Conservation (phyloP, 2,113 vertebrate genomes). For the Oplegnathus fasciatus region DNA sequence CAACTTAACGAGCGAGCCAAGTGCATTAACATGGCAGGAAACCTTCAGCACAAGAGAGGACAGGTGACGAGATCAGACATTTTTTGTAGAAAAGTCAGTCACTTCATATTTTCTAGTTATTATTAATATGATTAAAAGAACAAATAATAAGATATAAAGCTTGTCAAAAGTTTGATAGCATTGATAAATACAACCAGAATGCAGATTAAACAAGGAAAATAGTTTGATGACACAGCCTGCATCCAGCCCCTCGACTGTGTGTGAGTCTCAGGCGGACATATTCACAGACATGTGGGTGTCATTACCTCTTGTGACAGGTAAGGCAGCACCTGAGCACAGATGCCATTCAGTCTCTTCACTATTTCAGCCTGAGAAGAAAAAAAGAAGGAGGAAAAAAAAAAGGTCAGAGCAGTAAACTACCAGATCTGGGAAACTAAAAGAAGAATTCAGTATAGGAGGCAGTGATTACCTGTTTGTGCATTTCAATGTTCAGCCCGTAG, state of each 20-base stretch:
- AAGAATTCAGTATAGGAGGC: background rate
- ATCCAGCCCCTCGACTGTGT: background rate
- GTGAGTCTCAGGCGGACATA: background rate
- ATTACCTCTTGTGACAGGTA: constrained; percentile 98
- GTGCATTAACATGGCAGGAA: background rate
- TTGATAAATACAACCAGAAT: background rate
- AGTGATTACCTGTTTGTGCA: constrained; percentile 95
- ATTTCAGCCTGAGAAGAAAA: constrained; percentile 90
- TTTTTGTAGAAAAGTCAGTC: background rate
- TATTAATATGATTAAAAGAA: background rate
- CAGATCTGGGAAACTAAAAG: background rate
- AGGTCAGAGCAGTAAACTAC: background rate
- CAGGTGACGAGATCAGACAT: background rate
- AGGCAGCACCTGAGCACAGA: constrained; percentile 97
- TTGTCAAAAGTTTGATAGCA: background rate
- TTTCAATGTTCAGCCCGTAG: constrained; percentile 97
- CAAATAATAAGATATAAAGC: background rate
- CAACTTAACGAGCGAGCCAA: background rate
- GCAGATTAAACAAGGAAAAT: background rate
- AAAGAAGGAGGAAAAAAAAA: background rate
- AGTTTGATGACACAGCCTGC: background rate
- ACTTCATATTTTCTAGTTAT: background rate
- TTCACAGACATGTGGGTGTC: background rate
- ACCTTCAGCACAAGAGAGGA: background rate
- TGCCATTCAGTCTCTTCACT: constrained; percentile 97